Evolutionary conservation across 1,140 invertebrate species (phyloP), one percentile per base, ranked within the genome.

Genomic region (Ostrea edulis): DNA sequence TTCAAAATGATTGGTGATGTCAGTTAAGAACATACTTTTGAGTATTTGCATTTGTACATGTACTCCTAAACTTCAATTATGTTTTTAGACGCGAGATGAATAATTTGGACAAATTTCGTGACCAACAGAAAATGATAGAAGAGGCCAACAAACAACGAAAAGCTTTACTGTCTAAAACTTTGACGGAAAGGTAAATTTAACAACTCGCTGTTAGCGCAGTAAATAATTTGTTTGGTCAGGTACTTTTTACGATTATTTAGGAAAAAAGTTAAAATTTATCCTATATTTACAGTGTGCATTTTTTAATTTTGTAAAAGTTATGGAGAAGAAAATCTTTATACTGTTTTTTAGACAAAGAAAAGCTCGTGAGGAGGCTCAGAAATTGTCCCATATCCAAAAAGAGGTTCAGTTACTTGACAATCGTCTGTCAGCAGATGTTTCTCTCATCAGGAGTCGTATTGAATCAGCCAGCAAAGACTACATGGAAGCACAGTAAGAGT

Each of bases 91-190:
- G 90, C 55, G 93, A 94, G 68, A 82, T 93, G 35, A 87, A 87
- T 35, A 93, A 93, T 44, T 87, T 97, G 25, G 96, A 96, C 89
- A 96, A 97, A 88, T 96, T 97, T 90, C 96, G 97, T 93, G 93
- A 96, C 51, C 95, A 96, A 89, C 97, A 97, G 91, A 97, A 96
- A 92, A 92, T 96, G 85, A 97, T 97, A 91, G 97, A 97, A 92
- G 97, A 97, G 94, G 96, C 97, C 90, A 97, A 97, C 95, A 96
- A 96, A 91, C 96, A 96, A 89, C 96, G 97, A 89, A 97, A 97
- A 93, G 96, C 97, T 92, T 95, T 97, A 92, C 94, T 97, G 4
- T 94, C 96, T 20, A 96, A 97, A 94, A 97, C 97, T 53, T 95
- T 97, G 29, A 96, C 96, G 87, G 97, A 97, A 93, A 96, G 97